Conservation (phyloP, 2,888 invertebrate genomes). For the Perizoma flavofasciatum region DNA sequence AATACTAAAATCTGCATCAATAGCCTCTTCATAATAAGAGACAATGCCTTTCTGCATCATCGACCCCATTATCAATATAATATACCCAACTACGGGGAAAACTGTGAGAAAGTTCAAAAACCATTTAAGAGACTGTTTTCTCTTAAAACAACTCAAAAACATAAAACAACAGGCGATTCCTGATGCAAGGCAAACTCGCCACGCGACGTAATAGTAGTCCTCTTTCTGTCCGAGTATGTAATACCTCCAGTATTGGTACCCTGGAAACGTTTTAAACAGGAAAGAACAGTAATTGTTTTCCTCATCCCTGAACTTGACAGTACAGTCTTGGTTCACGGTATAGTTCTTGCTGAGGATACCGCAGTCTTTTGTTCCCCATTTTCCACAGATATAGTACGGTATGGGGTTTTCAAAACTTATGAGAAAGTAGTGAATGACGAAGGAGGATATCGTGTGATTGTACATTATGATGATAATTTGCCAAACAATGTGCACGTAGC, state of each 20-base stretch:
- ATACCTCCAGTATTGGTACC: conserved; percentile 67
- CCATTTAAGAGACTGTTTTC: conserved; percentile 51
- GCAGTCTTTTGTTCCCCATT: conserved; percentile 56
- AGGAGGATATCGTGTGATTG: conserved; percentile 57
- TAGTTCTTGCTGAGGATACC: conserved; percentile 57
- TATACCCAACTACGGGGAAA: conserved; percentile 53
- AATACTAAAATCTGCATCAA: conserved; percentile 56
- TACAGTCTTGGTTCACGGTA: conserved; percentile 65
- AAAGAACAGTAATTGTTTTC: conserved; percentile 49
- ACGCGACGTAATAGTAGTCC: conserved; percentile 49
- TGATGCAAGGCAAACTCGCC: conserved; percentile 66
- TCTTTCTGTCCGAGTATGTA: conserved; percentile 41
- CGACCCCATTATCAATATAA: conserved; percentile 59
- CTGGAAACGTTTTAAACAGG: conserved; percentile 61
- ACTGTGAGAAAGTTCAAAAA: conserved; percentile 45
- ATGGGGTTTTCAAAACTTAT: conserved; percentile 68
- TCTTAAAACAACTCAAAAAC: conserved; percentile 60
- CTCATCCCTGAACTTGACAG: conserved; percentile 43
- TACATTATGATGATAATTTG: conserved; percentile 54
- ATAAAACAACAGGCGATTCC: conserved; percentile 47
- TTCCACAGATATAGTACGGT: conserved; percentile 65
- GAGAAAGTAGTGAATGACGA: conserved; percentile 67
- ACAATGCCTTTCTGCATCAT: conserved; percentile 72
- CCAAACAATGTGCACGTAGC: conserved; percentile 60
- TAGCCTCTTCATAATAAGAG: conserved; percentile 51